Conservation (phyloP, 2,888 invertebrate species). For the Hypomecis punctinalis region DNA sequence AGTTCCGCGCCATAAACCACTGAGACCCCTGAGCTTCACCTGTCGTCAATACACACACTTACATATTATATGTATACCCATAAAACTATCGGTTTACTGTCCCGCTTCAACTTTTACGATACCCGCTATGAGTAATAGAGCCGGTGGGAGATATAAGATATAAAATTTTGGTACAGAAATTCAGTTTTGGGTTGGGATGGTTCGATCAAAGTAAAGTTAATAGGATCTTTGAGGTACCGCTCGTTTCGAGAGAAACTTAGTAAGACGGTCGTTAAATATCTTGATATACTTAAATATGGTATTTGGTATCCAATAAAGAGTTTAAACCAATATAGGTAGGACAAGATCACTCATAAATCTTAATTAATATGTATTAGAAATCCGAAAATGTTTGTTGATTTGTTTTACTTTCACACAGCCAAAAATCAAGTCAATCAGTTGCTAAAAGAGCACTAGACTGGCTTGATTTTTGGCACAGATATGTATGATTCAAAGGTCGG, state of each 20-base stretch:
- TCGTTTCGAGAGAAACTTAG: neutral
- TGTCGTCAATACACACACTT: slow-evolving; percentile 64
- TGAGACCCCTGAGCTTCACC: slow-evolving; percentile 57
- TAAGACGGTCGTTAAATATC: neutral
- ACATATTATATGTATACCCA: slow-evolving; percentile 35
- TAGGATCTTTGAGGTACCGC: slow-evolving; percentile 4
- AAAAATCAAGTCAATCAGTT: too few relatives aligned
- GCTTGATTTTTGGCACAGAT: too few relatives aligned
- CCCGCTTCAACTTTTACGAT: slow-evolving; percentile 65
- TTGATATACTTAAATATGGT: neutral
- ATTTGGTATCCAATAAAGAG: too few relatives aligned
- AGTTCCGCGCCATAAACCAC: slow-evolving; percentile 52
- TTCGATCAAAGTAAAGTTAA: slow-evolving; percentile 14
- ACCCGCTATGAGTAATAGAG: slow-evolving; percentile 41
- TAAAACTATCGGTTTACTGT: slow-evolving; percentile 74
- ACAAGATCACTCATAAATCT: too few relatives aligned
- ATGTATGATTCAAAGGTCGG: too few relatives aligned
- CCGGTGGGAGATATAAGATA: slow-evolving; percentile 15
- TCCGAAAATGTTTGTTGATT: too few relatives aligned
- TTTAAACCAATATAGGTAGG: too few relatives aligned
- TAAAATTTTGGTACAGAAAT: slow-evolving; percentile 25
- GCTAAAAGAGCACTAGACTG: too few relatives aligned
- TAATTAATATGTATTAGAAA: too few relatives aligned
- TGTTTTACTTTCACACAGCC: too few relatives aligned
- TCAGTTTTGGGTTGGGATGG: slow-evolving; percentile 18